Evolutionary conservation across 2,113 vertebrate species (phyloP), one percentile per base, ranked within the genome.

Genomic region (Phaethornis superciliosus): DNA sequence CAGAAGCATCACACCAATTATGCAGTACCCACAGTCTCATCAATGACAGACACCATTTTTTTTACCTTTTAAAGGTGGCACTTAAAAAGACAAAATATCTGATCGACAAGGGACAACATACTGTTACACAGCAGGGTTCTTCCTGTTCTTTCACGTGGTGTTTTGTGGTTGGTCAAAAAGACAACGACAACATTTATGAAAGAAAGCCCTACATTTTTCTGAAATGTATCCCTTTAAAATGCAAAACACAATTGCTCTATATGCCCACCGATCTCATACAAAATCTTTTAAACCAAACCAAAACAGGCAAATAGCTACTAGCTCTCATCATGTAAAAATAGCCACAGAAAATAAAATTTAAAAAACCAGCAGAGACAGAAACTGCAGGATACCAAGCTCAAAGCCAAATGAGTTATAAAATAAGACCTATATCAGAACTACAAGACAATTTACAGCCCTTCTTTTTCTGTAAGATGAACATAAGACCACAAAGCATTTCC

Each of bases 241-340:
- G 11, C 22, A 63, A 15, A 74, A 27, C 52, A 42, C 16, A 54
- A 67, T 4, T n/a, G n/a, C 23, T 49, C n/a, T 82, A 30, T 7
- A 85, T 91, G 81, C 35, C 58, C 28, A 70, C 6, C 14, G 78
- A 85, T 75, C 85, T 90, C 1, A 0, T 12, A 44, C 14, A 64
- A 85, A 83, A 93, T 88, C 85, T 94, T 60, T 81, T 46, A 30
- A 65, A 89, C n/a, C 69, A 88, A 93, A 91, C 40, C 42, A 51
- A 59, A 89, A 42, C 33, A 91, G 21, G 23, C 56, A 80, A 2
- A 47, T 5, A 86, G 33, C 33, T 91, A 58, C 26, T 63, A 69
- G 71, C n/a, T 86, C 71, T n/a, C 42, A n/a, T 28, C 19, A 35
- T 4, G 3, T 78, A 81, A 85, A 55, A 94, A 71, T 30, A 81